These are phyloP conservation scores for Zoanthus gigantus DNA, from an alignment of 92 coral and sea anemone genomes.

Conservation along the genomic window DNA sequence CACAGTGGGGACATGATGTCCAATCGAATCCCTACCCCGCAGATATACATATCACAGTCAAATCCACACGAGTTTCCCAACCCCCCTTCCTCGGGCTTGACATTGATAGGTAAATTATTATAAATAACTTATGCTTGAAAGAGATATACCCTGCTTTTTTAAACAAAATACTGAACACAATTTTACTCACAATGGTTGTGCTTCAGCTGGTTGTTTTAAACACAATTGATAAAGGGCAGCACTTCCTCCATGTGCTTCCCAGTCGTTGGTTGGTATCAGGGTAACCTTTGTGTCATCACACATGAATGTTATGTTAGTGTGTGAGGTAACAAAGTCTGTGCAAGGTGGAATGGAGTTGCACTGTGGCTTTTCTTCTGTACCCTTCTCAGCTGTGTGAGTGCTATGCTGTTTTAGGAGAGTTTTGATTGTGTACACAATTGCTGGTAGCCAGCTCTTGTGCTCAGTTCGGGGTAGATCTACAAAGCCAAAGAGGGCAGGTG, in stretches of 20 bases:
- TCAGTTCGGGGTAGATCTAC: slow-evolving; percentile 94
- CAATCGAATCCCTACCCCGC: no score
- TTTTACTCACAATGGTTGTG: slow-evolving; percentile 75
- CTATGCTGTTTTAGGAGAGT: slow-evolving; percentile 86
- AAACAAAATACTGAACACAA: background rate
- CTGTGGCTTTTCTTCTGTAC: slow-evolving; percentile 37
- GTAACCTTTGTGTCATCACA: slow-evolving; percentile 85
- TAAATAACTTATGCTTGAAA: background rate
- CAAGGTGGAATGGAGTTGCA: slow-evolving; percentile 77
- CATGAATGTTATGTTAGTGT: slow-evolving; percentile 80
- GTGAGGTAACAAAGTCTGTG: slow-evolving; percentile 86
- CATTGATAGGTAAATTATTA: background rate
- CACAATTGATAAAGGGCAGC: slow-evolving; percentile 87
- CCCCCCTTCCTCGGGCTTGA: no score
- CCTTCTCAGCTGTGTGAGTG: slow-evolving; percentile 43
- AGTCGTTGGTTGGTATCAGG: slow-evolving; percentile 87
- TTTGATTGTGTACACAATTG: slow-evolving; percentile 89
- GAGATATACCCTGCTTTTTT: background rate
- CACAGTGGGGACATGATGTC: no score
- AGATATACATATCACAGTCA: no score
- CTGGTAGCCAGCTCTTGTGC: slow-evolving; percentile 97
- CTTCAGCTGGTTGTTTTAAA: slow-evolving; percentile 81
- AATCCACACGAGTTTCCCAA: no score
- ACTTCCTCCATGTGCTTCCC: slow-evolving; percentile 94
- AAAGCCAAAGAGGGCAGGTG: background rate